phyloP scores from a whole-genome alignment of 2,113 vertebrate species.

The Vicugna pacos region DNA sequence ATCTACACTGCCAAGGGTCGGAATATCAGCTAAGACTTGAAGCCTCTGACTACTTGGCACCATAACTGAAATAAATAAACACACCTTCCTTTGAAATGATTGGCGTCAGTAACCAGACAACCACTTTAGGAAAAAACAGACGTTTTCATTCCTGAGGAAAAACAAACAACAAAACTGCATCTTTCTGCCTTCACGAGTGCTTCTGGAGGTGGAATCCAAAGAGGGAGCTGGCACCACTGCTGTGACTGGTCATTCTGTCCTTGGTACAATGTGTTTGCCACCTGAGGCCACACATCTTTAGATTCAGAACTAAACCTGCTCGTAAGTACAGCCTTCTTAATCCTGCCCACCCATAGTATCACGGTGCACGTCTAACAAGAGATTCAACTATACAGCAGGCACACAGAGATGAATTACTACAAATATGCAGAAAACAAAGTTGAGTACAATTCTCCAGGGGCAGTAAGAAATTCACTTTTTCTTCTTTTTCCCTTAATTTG shows the following conservation, averaged over 20 bases:
- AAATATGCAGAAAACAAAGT: background rate
- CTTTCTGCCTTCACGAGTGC: accelerated
- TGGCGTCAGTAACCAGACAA: background rate
- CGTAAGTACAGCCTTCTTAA: background rate
- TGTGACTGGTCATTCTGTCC: constrained; percentile 14
- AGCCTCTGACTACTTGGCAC: background rate
- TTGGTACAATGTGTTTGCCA: background rate
- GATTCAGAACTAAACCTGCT: background rate
- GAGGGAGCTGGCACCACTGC: background rate
- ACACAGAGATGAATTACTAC: background rate
- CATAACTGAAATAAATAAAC: constrained; percentile 14
- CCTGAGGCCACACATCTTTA: constrained; percentile 29
- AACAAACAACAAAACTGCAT: background rate
- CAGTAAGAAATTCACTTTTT: background rate
- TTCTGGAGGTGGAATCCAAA: constrained; percentile 41
- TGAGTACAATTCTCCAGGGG: background rate
- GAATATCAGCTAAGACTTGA: background rate
- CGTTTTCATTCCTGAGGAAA: background rate
- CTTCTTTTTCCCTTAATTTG: background rate
- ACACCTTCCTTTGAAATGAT: background rate
- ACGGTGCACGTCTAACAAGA: constrained; percentile 44
- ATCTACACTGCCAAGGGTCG: background rate
- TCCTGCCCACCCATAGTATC: background rate
- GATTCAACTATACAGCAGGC: background rate
- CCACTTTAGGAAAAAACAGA: background rate